phyloP scores from a whole-genome alignment of 2,797 vertebrate species.

The Anas bernieri region DNA sequence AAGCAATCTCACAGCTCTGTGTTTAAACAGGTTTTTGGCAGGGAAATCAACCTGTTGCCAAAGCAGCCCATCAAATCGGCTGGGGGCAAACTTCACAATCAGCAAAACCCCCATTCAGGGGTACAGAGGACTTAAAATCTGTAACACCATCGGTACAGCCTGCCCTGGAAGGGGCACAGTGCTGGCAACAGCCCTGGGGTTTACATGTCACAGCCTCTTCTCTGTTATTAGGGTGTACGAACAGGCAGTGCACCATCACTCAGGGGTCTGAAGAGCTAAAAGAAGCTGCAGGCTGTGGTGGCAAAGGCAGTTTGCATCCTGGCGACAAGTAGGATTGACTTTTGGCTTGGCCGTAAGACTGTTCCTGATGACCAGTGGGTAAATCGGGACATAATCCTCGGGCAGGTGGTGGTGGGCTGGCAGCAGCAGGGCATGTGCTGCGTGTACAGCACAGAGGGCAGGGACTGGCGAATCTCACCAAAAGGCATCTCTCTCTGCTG shows the following conservation, averaged over 20 bases:
- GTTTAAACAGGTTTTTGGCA: not conserved
- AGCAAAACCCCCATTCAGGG: not conserved
- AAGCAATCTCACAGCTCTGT: not conserved
- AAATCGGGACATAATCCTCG: not conserved
- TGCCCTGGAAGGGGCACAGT: not conserved
- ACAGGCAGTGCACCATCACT: not conserved
- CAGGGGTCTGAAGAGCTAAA: not conserved
- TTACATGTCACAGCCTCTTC: not conserved
- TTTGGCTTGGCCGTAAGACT: not conserved
- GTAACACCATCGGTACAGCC: not conserved
- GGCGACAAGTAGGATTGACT: not conserved
- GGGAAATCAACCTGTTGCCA: accelerated
- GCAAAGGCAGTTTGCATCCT: not conserved
- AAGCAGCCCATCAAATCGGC: accelerated
- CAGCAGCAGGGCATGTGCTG: not conserved
- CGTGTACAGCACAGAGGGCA: not conserved
- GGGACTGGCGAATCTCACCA: not conserved
- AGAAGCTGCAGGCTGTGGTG: accelerated
- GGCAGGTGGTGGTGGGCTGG: not conserved
- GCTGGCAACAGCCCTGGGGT: not conserved
- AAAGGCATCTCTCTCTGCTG: not conserved
- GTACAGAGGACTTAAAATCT: not conserved
- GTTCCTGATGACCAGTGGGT: not conserved
- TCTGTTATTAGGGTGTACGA: accelerated
- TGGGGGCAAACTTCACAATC: not conserved